Evolutionary conservation across 2,797 vertebrate genomes (phyloP).

Genomic region (Malurus splendens): DNA sequence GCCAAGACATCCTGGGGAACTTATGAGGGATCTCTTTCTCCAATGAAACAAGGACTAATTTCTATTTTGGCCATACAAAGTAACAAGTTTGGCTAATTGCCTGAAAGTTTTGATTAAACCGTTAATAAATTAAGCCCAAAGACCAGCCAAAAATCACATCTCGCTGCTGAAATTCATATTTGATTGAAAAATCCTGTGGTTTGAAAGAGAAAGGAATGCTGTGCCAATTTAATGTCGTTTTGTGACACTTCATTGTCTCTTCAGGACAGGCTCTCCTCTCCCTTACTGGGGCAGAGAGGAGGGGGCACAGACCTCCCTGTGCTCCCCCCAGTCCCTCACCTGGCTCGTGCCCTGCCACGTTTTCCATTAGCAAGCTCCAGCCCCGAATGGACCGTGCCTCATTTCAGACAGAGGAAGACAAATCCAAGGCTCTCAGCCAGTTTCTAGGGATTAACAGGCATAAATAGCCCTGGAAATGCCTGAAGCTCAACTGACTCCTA

Average conservation of each 20-base stretch:
- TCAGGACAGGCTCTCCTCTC: neutral
- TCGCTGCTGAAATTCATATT: neutral
- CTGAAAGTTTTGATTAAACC: slow-evolving; percentile 11
- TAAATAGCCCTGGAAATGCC: slow-evolving; percentile 29
- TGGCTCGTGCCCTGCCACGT: neutral
- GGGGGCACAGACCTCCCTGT: neutral
- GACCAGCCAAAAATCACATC: slow-evolving; percentile 28
- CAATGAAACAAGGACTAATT: neutral
- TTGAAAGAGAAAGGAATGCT: neutral
- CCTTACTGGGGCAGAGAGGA: neutral
- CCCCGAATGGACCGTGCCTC: neutral
- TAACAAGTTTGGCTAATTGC: neutral
- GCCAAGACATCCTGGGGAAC: neutral
- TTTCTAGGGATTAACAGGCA: neutral
- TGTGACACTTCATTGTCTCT: neutral
- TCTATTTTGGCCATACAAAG: neutral
- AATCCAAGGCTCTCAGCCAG: neutral
- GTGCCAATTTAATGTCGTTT: neutral
- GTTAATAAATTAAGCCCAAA: slow-evolving; percentile 27
- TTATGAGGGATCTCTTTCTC: neutral
- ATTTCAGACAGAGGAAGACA: slow-evolving; percentile 7
- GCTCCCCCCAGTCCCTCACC: neutral
- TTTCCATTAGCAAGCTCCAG: neutral
- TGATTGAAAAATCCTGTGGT: slow-evolving; percentile 13
- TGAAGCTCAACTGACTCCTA: neutral